Percentiles rank a stretch among this genome's conserved stretches.
phyloP scores from a whole-genome alignment of 2,888 invertebrate genomes.

The Tupiocoris notatus region DNA sequence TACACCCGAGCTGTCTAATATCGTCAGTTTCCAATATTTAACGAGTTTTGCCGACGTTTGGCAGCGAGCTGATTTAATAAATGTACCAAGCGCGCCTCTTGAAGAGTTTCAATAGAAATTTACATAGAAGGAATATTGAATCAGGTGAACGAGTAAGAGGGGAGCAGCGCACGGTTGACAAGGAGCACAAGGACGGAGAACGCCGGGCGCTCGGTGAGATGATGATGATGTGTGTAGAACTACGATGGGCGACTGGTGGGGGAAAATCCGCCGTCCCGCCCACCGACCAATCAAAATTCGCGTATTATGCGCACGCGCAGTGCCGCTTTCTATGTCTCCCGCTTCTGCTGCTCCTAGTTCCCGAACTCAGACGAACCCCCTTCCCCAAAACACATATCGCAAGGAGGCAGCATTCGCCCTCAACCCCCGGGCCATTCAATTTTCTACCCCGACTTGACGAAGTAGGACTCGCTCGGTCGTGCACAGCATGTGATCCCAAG shows the following conservation, averaged over 20 bases:
- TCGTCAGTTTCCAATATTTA: too few species aligned
- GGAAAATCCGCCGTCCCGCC: conserved; percentile 32
- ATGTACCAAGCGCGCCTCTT: conserved; percentile 40
- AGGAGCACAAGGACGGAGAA: conserved; percentile 9
- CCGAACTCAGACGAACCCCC: not conserved
- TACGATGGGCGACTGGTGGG: not conserved
- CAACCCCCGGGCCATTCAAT: conserved; percentile 30
- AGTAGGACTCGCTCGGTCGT: not conserved
- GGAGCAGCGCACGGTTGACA: not conserved
- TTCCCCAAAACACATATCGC: not conserved
- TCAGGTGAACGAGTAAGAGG: conserved; percentile 36
- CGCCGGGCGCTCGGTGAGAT: not conserved
- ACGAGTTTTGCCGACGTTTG: not conserved
- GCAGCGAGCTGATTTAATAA: conserved; percentile 31
- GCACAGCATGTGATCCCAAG: conserved; percentile 21
- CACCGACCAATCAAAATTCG: conserved; percentile 34
- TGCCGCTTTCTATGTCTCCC: conserved; percentile 6
- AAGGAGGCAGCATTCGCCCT: conserved; percentile 3
- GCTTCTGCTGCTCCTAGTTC: conserved; percentile 13
- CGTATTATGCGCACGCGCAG: not conserved
- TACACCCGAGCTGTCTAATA: too few species aligned
- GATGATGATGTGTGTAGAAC: not conserved
- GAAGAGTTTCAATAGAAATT: conserved; percentile 48
- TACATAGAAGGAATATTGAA: conserved; percentile 47
- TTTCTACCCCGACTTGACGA: conserved; percentile 31